Evolutionary conservation across 2,797 vertebrate species (phyloP), one percentile per base, ranked within the genome.

Genomic region (Tapirus indicus): DNA sequence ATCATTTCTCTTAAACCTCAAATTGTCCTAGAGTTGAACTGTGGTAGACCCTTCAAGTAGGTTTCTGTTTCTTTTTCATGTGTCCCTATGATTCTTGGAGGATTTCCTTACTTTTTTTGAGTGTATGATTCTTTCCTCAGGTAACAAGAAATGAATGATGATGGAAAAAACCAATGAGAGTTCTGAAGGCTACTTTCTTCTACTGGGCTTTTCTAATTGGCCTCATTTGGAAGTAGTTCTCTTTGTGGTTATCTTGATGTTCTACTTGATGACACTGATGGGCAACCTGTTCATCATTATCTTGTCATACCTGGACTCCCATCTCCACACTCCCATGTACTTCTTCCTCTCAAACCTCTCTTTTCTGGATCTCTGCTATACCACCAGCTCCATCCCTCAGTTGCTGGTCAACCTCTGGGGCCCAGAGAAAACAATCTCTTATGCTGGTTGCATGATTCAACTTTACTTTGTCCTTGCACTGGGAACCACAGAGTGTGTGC

Each of bases 391-490:
- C 23, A 85, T 92, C 14, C 97, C 97, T 13, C 87, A 84, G 5
- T 88, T 98, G 77, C 82, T 98, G 44, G 69, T 56, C 21, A 86
- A 94, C 17, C 97, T 98, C 7, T 3, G 93, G 41, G 87, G 78
- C 1, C 97, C 93, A 4, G 77, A 68, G 21, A 96, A 95, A 74
- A 69, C 64, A 23, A 98, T 98, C 80, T 97, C 97, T 25, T 97
- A 98, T 47, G 20, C 87, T 14, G 92, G 58, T 10, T 98, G 98
- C 21, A 91, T 97, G 47, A 6, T 68, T 38, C 97, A 98, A 10
- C 92, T 97, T 54, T 98, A 98, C 89, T 90, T 98, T 78, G 94
- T 96, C 18, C 97, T 98, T 27, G 95, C 97, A 1, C 44, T 98
- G 87, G 98, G 95, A 5, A 64, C 52, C 0, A 79, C 96, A 18